Conservation (phyloP, 2,797 vertebrate genomes). For the Clamator glandarius region DNA sequence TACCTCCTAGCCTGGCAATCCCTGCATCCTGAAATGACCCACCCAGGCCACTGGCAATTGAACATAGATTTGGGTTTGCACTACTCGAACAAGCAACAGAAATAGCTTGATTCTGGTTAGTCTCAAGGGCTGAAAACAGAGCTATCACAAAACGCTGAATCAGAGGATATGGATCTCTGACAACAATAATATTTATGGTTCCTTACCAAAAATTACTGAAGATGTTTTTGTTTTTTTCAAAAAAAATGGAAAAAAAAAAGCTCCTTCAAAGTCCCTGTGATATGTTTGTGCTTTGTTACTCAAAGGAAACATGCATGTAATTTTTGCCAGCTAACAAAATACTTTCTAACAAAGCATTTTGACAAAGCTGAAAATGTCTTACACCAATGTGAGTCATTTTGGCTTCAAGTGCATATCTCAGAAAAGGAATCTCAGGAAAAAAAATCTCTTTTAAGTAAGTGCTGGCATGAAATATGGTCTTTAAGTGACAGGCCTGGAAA, state of each 20-base stretch:
- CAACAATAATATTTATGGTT: conserved; percentile 48
- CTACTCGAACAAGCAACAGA: neutral
- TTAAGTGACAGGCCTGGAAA: conserved; percentile 44
- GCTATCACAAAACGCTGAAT: conserved; percentile 24
- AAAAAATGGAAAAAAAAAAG: neutral
- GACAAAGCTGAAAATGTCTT: conserved; percentile 40
- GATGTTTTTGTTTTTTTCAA: neutral
- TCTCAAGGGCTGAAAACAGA: neutral
- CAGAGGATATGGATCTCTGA: conserved; percentile 36
- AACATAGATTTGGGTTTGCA: neutral
- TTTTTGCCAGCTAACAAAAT: conserved; percentile 36
- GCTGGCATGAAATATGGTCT: conserved; percentile 21
- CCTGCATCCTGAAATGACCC: accelerated
- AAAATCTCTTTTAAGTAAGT: neutral
- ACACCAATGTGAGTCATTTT: conserved; percentile 31
- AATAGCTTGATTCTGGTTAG: neutral
- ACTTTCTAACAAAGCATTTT: conserved; percentile 26
- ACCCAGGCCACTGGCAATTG: accelerated
- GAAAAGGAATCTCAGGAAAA: neutral
- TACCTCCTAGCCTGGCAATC: neutral
- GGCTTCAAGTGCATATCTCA: neutral
- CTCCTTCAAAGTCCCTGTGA: neutral
- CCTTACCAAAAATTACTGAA: conserved; percentile 23
- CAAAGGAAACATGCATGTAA: neutral
- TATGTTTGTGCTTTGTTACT: neutral